A percentile compares a stretch with the other conserved stretches of the same genome.
phyloP scores from a whole-genome alignment of 2,113 vertebrate genomes.

The Piliocolobus tephrosceles region DNA sequence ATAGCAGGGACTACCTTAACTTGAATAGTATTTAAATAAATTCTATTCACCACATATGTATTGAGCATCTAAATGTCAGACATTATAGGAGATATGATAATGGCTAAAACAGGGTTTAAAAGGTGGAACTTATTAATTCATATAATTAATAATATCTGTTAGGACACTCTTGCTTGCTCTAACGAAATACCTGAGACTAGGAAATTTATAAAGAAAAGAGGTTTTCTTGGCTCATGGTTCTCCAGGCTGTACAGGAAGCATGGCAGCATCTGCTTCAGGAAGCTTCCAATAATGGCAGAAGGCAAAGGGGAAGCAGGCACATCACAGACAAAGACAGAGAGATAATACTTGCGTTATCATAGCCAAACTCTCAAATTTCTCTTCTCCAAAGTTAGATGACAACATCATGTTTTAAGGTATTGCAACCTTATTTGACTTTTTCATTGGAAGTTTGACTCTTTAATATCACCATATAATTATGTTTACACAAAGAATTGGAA shows the following conservation, averaged over 20 bases:
- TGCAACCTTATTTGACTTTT: conserved; percentile 75
- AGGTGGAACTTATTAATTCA: not conserved
- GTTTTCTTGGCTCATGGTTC: too few relatives aligned
- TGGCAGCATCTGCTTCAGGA: too few relatives aligned
- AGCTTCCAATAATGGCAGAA: too few relatives aligned
- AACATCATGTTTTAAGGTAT: conserved; percentile 76
- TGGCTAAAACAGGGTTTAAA: not conserved
- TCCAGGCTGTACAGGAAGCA: too few relatives aligned
- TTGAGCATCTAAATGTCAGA: not conserved
- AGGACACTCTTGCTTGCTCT: too few relatives aligned
- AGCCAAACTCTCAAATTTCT: not conserved
- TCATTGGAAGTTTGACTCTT: conserved; percentile 77
- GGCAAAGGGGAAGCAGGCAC: too few relatives aligned
- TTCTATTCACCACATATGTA: not conserved
- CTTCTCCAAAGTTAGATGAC: conserved; percentile 71
- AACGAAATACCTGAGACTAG: too few relatives aligned
- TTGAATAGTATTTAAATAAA: not conserved
- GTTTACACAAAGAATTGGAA: conserved; percentile 81
- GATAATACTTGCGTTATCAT: not conserved
- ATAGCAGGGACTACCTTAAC: not conserved
- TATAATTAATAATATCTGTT: not conserved
- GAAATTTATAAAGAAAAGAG: too few relatives aligned
- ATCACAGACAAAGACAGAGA: too few relatives aligned
- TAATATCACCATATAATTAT: conserved; percentile 80
- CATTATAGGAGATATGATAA: not conserved